These are phyloP conservation scores for Stenotaenia linearis DNA, from an alignment of 2,888 invertebrate species.

Conservation along the genomic window DNA sequence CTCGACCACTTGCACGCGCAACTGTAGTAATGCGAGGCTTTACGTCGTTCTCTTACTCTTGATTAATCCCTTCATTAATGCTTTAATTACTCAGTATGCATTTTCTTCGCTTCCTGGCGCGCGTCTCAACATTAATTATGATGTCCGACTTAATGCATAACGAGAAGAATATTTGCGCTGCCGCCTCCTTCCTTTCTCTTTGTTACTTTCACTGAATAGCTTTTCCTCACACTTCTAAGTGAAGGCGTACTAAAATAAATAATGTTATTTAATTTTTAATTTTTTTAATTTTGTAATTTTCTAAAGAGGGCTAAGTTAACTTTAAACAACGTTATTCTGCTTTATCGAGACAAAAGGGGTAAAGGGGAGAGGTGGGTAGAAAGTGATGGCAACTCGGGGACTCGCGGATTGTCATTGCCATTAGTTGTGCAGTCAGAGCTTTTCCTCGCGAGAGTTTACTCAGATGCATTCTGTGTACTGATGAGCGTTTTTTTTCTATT, in stretches of 20 bases:
- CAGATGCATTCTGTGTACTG: constrained; percentile 9
- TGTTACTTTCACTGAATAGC: background rate
- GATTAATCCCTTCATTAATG: constrained; percentile 24
- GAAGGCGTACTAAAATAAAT: background rate
- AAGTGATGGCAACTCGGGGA: background rate
- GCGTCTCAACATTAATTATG: constrained; percentile 24
- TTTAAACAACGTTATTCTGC: background rate
- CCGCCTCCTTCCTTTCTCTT: background rate
- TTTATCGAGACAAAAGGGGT: background rate
- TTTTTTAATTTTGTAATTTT: background rate
- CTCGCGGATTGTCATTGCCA: constrained; percentile 1
- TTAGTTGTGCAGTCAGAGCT: constrained; percentile 6
- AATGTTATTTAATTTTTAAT: background rate
- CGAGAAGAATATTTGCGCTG: background rate
- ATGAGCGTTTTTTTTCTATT: background rate
- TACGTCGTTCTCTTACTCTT: background rate
- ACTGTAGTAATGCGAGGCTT: constrained; percentile 6
- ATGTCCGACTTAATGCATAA: background rate
- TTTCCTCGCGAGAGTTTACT: background rate
- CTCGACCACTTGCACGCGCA: constrained; percentile 17
- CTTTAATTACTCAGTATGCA: background rate
- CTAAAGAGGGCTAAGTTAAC: background rate
- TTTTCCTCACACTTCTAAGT: background rate
- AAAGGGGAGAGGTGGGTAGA: background rate
- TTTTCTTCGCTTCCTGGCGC: background rate